phyloP scores from a whole-genome alignment of 2,113 vertebrate genomes.

The Chlorodrepanis virens region DNA sequence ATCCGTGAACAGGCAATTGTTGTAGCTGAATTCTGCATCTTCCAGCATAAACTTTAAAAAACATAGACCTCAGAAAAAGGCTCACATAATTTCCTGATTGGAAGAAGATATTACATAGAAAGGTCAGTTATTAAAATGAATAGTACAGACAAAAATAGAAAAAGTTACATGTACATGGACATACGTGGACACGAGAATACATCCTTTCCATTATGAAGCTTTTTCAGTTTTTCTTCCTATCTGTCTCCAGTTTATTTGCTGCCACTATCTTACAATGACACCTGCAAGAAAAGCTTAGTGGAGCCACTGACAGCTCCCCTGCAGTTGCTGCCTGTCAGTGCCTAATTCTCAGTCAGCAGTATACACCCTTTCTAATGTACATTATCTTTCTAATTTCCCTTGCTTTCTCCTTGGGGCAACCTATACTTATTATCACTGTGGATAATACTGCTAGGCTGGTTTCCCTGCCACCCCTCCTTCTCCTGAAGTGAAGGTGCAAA shows the following conservation, averaged over 20 bases:
- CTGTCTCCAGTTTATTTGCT: not conserved
- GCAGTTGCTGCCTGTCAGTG: not conserved
- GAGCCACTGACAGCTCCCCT: not conserved
- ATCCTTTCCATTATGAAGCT: not conserved
- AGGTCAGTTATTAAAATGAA: not conserved
- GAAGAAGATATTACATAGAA: not conserved
- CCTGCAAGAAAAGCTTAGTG: not conserved
- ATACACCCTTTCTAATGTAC: not conserved
- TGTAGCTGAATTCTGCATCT: not conserved
- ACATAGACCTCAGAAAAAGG: not conserved
- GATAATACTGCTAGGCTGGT: not conserved
- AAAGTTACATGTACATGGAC: not conserved
- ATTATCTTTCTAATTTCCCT: conserved; percentile 4
- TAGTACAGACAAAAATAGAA: not conserved
- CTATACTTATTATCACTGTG: not conserved
- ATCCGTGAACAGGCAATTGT: not conserved
- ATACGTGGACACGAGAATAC: not conserved
- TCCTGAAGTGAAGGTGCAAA: conserved; percentile 22
- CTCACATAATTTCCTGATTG: not conserved
- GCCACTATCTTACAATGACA: not conserved
- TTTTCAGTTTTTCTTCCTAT: not conserved
- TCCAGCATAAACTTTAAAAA: not conserved
- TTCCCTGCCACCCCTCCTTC: not conserved
- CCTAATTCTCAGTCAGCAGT: not conserved
- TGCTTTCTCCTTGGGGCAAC: not conserved